These are phyloP conservation scores for Pygocentrus nattereri DNA, from an alignment of 2,797 vertebrate genomes.

Conservation along the genomic window DNA sequence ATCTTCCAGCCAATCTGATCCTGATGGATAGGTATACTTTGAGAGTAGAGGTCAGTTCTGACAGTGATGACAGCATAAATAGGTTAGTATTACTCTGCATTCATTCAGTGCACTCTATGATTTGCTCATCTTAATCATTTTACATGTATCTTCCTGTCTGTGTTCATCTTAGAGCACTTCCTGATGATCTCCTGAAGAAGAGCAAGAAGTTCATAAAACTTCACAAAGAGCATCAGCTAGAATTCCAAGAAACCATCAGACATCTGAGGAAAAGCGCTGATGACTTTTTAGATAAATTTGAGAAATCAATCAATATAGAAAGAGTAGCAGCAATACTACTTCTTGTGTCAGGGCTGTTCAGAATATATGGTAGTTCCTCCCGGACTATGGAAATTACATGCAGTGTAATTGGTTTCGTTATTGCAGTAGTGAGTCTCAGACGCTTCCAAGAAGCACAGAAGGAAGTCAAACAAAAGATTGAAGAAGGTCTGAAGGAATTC, in stretches of 20 bases:
- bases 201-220: background rate
- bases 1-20: too few species aligned
- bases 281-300: background rate
- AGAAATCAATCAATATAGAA: background rate
- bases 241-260: background rate
- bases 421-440: background rate
- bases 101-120: too few species aligned
- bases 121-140: too few species aligned
- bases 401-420: background rate
- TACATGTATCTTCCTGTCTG: background rate
- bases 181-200: constrained; percentile 3
- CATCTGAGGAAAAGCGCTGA: background rate
- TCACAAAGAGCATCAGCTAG: background rate
- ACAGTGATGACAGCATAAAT: too few species aligned
- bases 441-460: background rate
- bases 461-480: background rate
- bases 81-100: too few species aligned
- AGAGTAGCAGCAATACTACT: background rate
- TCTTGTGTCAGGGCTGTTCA: accelerated
- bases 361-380: too few species aligned
- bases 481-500: background rate
- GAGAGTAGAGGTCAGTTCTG: too few species aligned
- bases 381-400: background rate
- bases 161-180: background rate
- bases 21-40: too few species aligned